Conservation (phyloP, 2,113 vertebrate species). For the Podarcis raffonei region DNA sequence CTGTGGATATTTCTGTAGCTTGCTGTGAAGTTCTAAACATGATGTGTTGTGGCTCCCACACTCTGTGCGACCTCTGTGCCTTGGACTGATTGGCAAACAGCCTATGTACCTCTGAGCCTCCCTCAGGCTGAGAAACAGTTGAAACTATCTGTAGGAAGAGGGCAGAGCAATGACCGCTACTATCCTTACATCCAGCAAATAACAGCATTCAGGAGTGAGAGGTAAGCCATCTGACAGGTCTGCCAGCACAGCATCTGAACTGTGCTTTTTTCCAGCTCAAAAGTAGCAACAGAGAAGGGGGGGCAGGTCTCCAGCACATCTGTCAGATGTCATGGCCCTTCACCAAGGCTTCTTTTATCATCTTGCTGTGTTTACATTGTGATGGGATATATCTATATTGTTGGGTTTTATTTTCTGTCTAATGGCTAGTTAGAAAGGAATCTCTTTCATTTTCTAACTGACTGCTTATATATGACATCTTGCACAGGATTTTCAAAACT, state of each 20-base stretch:
- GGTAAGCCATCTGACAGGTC: conserved; percentile 44
- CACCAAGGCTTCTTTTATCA: background rate
- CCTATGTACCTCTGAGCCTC: conserved; percentile 21
- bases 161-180: conserved; percentile 36
- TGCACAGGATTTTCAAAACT: too few species aligned
- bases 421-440: background rate
- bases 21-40: conserved; percentile 16
- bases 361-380: background rate
- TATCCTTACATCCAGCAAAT: conserved; percentile 50
- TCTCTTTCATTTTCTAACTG: too few species aligned
- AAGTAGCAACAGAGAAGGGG: conserved; percentile 31
- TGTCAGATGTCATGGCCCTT: conserved; percentile 10
- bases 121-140: conserved; percentile 37
- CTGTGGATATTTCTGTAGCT: background rate
- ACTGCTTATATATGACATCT: too few species aligned
- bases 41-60: background rate
- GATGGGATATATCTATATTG: background rate
- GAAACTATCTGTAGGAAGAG: conserved; percentile 27
- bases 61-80: background rate
- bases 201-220: conserved; percentile 34
- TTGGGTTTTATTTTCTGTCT: background rate
- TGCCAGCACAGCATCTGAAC: conserved; percentile 38
- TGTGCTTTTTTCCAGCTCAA: conserved; percentile 21
- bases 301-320: background rate
- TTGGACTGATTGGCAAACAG: conserved; percentile 49